Conservation (phyloP, 2,888 invertebrate species). For the Chorisops tibialis region DNA sequence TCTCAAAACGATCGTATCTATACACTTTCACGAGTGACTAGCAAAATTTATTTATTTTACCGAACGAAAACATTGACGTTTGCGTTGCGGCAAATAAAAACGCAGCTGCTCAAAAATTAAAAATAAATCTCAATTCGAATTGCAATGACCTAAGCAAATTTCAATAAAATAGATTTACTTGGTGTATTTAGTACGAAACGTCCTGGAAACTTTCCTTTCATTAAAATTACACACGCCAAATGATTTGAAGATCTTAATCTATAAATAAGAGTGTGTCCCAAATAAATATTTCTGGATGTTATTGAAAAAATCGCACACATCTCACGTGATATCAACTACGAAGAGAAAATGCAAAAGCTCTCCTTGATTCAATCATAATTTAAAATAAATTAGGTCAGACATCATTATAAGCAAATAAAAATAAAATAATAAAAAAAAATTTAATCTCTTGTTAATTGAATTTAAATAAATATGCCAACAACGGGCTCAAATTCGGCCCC, state of each 20-base stretch:
- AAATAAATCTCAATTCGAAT: not conserved
- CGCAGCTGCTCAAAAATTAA: not conserved
- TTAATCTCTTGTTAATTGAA: slow-evolving; percentile 2
- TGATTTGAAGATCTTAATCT: not conserved
- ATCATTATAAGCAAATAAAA: not conserved
- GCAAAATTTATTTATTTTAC: slow-evolving; percentile 10
- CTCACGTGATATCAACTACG: not conserved
- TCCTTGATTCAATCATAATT: too few species aligned
- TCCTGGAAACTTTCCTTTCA: not conserved
- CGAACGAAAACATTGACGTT: slow-evolving; percentile 14
- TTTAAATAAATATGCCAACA: slow-evolving; percentile 43
- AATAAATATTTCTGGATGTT: slow-evolving; percentile 21
- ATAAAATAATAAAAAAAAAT: slow-evolving; percentile 2
- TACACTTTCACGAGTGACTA: too few species aligned
- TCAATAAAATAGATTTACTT: not conserved
- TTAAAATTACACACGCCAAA: not conserved
- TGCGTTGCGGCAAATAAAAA: not conserved
- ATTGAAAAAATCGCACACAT: not conserved
- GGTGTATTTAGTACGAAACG: not conserved
- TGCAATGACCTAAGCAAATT: not conserved
- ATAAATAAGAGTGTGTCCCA: slow-evolving; percentile 12
- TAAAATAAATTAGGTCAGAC: not conserved
- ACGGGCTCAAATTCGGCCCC: slow-evolving; percentile 38
- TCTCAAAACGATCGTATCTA: slow-evolving; percentile 12
- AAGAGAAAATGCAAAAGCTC: too few species aligned